Evolutionary conservation across 2,113 vertebrate species (phyloP), one percentile per base, ranked within the genome.

Genomic region (Cottus gobio): DNA sequence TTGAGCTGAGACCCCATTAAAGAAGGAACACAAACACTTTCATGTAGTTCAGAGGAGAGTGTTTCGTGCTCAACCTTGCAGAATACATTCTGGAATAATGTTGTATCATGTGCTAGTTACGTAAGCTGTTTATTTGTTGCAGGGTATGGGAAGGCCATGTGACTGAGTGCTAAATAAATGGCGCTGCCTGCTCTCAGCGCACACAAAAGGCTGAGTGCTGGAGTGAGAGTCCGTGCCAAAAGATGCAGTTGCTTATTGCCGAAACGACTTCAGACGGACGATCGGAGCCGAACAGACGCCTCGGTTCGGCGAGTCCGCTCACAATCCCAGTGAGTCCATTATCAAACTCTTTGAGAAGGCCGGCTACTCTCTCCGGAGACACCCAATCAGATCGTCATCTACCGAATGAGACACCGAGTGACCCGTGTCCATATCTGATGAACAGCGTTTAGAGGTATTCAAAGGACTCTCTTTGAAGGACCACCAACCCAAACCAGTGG

Each of bases 81-180:
- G 87, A 85, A 84, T 80, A 44, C 12, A 82, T 87, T 71, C 87
- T 42, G 36, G 70, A 85, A 82, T 83, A 83, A 79, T 80, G 75
- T 79, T 83, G 77, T 68, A 71, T 61, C 73, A 72, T 11, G 58
- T 46, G 78, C 71, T 72, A 0, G 20, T 79, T 79, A 66, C 54
- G 28, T 52, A 50, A 74, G 81, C 54, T 72, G 30, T 78, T 39
- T 69, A 64, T 48, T 80, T 11, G 30, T 60, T 57, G 50, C 76
- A 42, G 65, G 73, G 64, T 62, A 62, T 31, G 69, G 28, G 61
- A 58, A 67, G n/a, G 52, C 74, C 71, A 54, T 71, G 39, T 69
- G 48, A 66, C 60, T 60, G 20, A 61, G 56, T 83, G 60, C 64
- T 65, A 46, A 57, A 57, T 64, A 68, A 71, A 89, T 70, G 60